A percentile compares a stretch with the other conserved stretches of the same genome.
phyloP scores from a whole-genome alignment of 2,888 invertebrate genomes.

The Electrophaes corylata region DNA sequence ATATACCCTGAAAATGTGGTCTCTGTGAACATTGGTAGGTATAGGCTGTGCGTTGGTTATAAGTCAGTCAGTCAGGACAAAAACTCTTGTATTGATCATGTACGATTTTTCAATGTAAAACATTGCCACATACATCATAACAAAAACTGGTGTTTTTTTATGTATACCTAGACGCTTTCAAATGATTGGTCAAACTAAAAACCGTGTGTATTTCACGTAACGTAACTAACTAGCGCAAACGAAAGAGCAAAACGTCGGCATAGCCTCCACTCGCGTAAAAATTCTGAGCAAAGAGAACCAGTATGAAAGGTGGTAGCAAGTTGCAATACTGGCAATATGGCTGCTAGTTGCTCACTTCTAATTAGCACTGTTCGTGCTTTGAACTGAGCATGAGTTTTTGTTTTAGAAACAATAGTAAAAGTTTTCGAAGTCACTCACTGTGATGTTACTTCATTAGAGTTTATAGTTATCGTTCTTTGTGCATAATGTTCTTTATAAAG shows the following conservation, averaged over 20 bases:
- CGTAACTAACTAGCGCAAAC: slow-evolving; percentile 48
- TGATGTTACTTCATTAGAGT: slow-evolving; percentile 17
- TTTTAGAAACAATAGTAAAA: slow-evolving; percentile 34
- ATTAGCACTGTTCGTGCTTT: slow-evolving; percentile 57
- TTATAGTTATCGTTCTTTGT: slow-evolving; percentile 18
- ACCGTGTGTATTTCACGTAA: slow-evolving; percentile 40
- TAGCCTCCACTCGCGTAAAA: slow-evolving; percentile 55
- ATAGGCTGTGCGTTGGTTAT: no score
- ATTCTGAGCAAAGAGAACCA: slow-evolving; percentile 52
- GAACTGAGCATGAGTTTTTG: slow-evolving; percentile 36
- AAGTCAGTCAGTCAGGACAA: no score
- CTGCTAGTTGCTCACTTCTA: slow-evolving; percentile 53
- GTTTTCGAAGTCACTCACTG: slow-evolving; percentile 24
- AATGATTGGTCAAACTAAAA: neutral
- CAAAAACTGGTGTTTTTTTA: no score
- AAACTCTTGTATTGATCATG: no score
- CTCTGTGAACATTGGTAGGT: no score
- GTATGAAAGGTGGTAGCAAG: slow-evolving; percentile 55
- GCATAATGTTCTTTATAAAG: slow-evolving; percentile 14
- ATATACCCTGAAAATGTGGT: no score
- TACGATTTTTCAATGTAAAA: no score
- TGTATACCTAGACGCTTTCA: no score
- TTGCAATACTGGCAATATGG: slow-evolving; percentile 41
- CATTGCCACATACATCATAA: no score
- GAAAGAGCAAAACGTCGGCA: slow-evolving; percentile 51